These are phyloP conservation scores for Dendrocopos noguchii DNA, from an alignment of 2,113 vertebrate species.

Conservation along the genomic window DNA sequence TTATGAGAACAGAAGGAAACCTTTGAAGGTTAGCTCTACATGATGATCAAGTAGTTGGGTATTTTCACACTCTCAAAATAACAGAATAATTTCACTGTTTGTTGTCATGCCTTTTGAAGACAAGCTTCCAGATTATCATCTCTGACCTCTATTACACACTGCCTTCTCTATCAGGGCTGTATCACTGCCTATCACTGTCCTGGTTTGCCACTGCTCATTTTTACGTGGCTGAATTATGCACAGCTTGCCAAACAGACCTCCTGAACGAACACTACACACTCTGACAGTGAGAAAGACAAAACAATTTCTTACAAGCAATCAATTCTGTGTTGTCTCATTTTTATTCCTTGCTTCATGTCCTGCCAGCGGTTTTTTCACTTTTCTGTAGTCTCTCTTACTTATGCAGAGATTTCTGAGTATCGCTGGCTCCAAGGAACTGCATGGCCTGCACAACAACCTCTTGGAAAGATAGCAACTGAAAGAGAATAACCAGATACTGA, in stretches of 20 bases:
- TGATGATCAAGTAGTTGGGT: background rate
- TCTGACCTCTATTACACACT: background rate
- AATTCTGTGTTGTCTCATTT: background rate
- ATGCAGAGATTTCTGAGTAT: background rate
- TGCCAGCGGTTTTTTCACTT: background rate
- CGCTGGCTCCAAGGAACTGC: background rate
- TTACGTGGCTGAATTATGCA: background rate
- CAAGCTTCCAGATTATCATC: background rate
- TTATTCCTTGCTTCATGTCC: background rate
- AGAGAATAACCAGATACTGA: background rate
- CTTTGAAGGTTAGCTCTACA: background rate
- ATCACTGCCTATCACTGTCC: background rate
- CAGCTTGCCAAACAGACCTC: background rate
- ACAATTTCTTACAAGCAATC: background rate
- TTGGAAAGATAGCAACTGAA: background rate
- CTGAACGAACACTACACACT: background rate
- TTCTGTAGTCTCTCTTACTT: background rate
- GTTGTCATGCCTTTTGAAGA: background rate
- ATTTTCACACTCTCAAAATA: background rate
- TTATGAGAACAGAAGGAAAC: background rate
- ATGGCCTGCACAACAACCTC: background rate
- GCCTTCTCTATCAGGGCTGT: background rate
- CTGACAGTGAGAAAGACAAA: background rate
- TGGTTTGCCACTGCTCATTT: background rate
- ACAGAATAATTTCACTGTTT: background rate